Conservation (phyloP, 2,797 vertebrate genomes). For the Discoglossus pictus region DNA sequence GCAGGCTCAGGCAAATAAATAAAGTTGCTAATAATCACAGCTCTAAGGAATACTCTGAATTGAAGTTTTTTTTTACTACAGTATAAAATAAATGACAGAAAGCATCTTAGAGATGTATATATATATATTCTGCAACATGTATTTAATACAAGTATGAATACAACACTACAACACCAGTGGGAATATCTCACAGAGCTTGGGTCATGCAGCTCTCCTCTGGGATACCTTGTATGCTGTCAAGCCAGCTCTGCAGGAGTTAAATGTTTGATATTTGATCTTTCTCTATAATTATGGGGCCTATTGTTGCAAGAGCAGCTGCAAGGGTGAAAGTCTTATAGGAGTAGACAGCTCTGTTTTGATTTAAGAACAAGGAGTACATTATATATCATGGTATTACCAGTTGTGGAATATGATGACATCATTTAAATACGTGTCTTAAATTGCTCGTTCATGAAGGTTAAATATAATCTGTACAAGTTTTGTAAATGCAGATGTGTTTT, state of each 20-base stretch:
- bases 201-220: slow-evolving; percentile 4
- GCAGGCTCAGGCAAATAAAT: too few species aligned
- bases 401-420: slow-evolving; percentile 54
- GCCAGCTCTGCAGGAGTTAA: slow-evolving; percentile 32
- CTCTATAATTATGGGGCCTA: slow-evolving; percentile 46
- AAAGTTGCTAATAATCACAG: too few species aligned
- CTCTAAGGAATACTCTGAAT: neutral
- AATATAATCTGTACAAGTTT: slow-evolving; percentile 51
- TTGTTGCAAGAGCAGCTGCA: slow-evolving; percentile 50
- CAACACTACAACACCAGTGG: slow-evolving; percentile 13
- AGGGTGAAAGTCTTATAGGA: slow-evolving; percentile 51
- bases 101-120: slow-evolving; percentile 20
- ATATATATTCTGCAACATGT: slow-evolving; percentile 12
- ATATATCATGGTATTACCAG: slow-evolving; percentile 54
- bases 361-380: slow-evolving; percentile 56
- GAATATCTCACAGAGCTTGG: slow-evolving; percentile 12
- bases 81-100: slow-evolving; percentile 14
- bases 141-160: slow-evolving; percentile 19
- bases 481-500: slow-evolving; percentile 55
- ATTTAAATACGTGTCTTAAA: slow-evolving; percentile 48
- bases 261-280: slow-evolving; percentile 51
- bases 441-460: slow-evolving; percentile 45
- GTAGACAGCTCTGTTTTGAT: slow-evolving; percentile 56
- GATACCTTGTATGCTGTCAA: slow-evolving; percentile 20
- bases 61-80: neutral